Evolutionary conservation across 2,888 invertebrate species (phyloP).

Genomic region (Polia nebulosa): DNA sequence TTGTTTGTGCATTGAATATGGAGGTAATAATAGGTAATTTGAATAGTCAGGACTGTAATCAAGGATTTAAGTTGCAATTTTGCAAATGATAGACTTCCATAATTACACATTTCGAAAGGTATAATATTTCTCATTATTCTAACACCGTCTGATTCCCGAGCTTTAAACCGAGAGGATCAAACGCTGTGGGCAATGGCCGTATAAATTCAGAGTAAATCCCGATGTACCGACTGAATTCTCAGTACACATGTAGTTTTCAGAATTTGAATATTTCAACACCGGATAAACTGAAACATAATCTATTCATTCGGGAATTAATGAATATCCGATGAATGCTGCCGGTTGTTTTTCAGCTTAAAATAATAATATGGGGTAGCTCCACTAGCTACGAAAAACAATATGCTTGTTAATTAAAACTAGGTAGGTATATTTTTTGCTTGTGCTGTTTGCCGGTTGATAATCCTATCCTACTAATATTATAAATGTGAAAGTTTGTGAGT

Average conservation of each 20-base stretch:
- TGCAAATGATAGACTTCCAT: slow-evolving; percentile 1
- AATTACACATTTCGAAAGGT: slow-evolving; percentile 1
- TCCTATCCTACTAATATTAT: too few relatives aligned
- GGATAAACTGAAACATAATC: slow-evolving; percentile 15
- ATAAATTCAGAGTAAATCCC: slow-evolving; percentile 13
- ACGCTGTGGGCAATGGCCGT: not conserved
- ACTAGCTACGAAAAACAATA: not conserved
- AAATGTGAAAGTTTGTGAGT: too few relatives aligned
- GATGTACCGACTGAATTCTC: slow-evolving; percentile 4
- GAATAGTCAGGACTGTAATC: slow-evolving; percentile 4
- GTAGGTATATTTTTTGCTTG: not conserved
- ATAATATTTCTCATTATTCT: slow-evolving; percentile 5
- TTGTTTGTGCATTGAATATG: slow-evolving; percentile 4
- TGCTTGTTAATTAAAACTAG: not conserved
- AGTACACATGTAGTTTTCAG: slow-evolving; percentile 25
- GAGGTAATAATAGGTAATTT: slow-evolving; percentile 23
- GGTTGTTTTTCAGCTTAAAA: slow-evolving; percentile 21
- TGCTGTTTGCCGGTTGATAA: not conserved
- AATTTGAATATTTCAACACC: slow-evolving; percentile 24
- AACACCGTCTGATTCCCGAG: not conserved
- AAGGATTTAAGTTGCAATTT: slow-evolving; percentile 17
- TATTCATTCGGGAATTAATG: slow-evolving; percentile 23
- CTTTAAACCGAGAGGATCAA: not conserved
- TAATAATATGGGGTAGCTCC: not conserved
- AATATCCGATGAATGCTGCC: slow-evolving; percentile 19